Evolutionary conservation across 2,888 invertebrate species (phyloP).

Genomic region (Nasonovia ribisnigri): DNA sequence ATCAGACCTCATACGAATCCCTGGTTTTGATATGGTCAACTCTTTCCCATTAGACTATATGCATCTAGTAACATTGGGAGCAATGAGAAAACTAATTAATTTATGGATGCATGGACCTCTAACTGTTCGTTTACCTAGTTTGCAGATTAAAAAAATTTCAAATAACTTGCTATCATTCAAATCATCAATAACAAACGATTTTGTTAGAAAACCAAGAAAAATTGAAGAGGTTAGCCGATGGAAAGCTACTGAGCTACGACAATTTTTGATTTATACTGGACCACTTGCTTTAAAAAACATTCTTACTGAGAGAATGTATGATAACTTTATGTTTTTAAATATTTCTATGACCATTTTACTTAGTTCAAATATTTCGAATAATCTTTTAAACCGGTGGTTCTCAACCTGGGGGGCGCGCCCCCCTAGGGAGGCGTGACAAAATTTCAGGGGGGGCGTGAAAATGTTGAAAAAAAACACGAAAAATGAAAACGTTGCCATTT

Average conservation of each 20-base stretch:
- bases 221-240: not conserved
- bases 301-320: not conserved
- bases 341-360: slow-evolving; percentile 10
- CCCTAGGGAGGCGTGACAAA: no score
- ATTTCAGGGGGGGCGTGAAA: no score
- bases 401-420: no score
- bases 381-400: not conserved
- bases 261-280: slow-evolving; percentile 5
- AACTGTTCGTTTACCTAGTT: slow-evolving; percentile 19
- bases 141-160: not conserved
- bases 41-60: slow-evolving; percentile 15
- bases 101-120: not conserved
- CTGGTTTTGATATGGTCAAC: slow-evolving; percentile 24
- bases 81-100: slow-evolving; percentile 4
- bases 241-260: not conserved
- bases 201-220: slow-evolving; percentile 5
- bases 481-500: no score
- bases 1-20: not conserved
- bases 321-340: slow-evolving; percentile 2
- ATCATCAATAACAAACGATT: slow-evolving; percentile 5
- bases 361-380: not conserved
- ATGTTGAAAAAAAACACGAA: no score
- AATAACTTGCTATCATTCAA: not conserved
- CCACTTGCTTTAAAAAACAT: not conserved
- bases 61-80: slow-evolving; percentile 15